Evolutionary conservation across 2,888 invertebrate species (phyloP), one percentile per base, ranked within the genome.

Genomic region (Cecidostiba fungosa): DNA sequence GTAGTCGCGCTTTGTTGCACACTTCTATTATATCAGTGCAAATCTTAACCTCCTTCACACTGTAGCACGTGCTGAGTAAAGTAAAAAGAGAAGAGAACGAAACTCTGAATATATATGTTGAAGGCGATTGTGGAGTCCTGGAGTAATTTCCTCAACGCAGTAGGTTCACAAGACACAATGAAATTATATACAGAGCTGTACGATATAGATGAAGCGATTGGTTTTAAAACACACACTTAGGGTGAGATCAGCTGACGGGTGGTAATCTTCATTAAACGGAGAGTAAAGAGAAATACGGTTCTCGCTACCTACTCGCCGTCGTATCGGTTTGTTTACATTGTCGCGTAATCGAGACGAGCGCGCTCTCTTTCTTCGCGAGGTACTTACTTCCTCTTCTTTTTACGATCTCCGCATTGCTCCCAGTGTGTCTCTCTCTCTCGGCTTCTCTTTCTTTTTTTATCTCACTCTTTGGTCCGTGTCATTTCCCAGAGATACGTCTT

Each of bases 1-100:
- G 74, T 47, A 85, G 85, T 85, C 78, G 72, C 73, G 78, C n/a
- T 19, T 59, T 59, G 54, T 39, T 69, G 54, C 69, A 59, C 14
- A 26, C 70, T n/a, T 54, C 54, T n/a, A 77, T 59, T n/a, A 50
- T 59, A 1, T 19, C 23, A 23, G 74, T 70, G 32, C 62, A 84
- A 86, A 79, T 84, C 78, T 84, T 81, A 86, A 86, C 81, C 84
- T 84, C 69, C 70, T 72, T 39, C 54, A 74, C 50, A 39, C 29
- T 72, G n/a, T 47, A 47, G n/a, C 54, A 8, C 54, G 54, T n/a
- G n/a, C n/a, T n/a, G 69, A 76, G 76, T 84, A 12, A 10, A 39
- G 8, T n/a, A 29, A 4, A 29, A 4, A 47, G 59, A 5, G 50
- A 16, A 32, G 69, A 32, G 32, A 26, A 66, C 5, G 1, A 19